Evolutionary conservation across 2,888 invertebrate genomes (phyloP), one percentile per base, ranked within the genome.

Genomic region (Erebia palarica): DNA sequence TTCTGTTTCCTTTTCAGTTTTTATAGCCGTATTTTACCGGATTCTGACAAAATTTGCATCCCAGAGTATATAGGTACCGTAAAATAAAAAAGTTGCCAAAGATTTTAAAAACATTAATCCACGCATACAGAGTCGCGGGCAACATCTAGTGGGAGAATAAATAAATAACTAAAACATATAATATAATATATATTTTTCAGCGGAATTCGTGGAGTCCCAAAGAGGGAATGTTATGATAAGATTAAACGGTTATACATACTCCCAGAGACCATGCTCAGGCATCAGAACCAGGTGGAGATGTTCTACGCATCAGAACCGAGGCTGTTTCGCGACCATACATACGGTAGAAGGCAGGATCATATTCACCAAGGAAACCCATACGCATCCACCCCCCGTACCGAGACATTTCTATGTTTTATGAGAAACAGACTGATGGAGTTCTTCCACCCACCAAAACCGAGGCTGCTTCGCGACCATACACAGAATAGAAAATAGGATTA

Each of bases 171-270:
- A 27, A 27, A 27, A 2, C 4, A 27, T 27, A 27, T 27, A 36
- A 36, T 7, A 27, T 27, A 21, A 21, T 21, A 21, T 21, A 27
- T 21, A 21, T 57, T 57, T 57, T 21, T 13, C 57, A 57, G 57
- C 13, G 57, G 57, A 27, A 57, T 57, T 57, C 57, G 57, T 57
- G 21, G 10, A 57, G 13, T 57, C 57, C 11, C 57, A 57, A 57
- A 57, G 57, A 21, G 57, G 57, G 21, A 18, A 57, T 13, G 21
- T 57, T 21, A 57, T 57, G 57, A 21, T 57, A 57, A 57, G 21
- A 57, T 16, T 65, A 3, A 51, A 66, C 36, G 65, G 73, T 27
- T 71, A 69, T 55, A 74, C 68, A 2, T 75, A 65, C 13, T 73
- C 71, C 1, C 65, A 73, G 44, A 73, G 68, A 47, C 21, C 21